Base-by-base conservation (phyloP, 2,113 vertebrate species). In the Paramormyrops kingsleyae region DNA sequence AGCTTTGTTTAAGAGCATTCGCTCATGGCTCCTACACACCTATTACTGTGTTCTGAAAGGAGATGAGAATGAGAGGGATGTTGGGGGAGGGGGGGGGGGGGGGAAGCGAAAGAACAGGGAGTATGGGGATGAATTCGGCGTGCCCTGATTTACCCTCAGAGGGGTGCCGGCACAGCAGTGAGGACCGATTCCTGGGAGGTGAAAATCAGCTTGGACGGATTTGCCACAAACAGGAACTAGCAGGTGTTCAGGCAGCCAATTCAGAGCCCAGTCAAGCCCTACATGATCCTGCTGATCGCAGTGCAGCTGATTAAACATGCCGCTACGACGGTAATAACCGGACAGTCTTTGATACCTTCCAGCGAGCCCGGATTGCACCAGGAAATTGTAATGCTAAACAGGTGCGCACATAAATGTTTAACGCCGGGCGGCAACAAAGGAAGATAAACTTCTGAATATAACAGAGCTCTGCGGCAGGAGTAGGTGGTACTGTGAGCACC, bases 301-400 rank as follows among this genome's bases (percentile, higher is more conserved):
- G 89, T 39, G 50, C 80, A 27, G 49, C 52, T 62, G 89, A 89
- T 62, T 89, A 89, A 59, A 89, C 89, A 59, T 47, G 80, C 52
- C 12, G 80, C 35, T 50, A 15, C 17, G 39, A 89, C 10, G 31
- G 35, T 84, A 83, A 89, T 59, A 89, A 84, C 44, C 15, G 42
- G 89, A 85, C 80, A 89, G 50, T 62, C 53, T 83, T 42, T 46
- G 9, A 46, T 85, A 50, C 50, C 80, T 31, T 89, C 89, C 42
- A 52, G 80, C 5, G 46, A 85, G 52, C 39, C 17, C 0, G 74
- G 74, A 89, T 89, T 52, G 31, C 49, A 80, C 6, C 74, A 84
- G 42, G 35, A 50, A 39, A 27, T 80, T 89, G 88, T 44, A 80
- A 77, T 89, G 88, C 50, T 53, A 83, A 89, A 83, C 88, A 83